Conservation (phyloP, 2,113 vertebrate species). For the Cynoglossus semilaevis region DNA sequence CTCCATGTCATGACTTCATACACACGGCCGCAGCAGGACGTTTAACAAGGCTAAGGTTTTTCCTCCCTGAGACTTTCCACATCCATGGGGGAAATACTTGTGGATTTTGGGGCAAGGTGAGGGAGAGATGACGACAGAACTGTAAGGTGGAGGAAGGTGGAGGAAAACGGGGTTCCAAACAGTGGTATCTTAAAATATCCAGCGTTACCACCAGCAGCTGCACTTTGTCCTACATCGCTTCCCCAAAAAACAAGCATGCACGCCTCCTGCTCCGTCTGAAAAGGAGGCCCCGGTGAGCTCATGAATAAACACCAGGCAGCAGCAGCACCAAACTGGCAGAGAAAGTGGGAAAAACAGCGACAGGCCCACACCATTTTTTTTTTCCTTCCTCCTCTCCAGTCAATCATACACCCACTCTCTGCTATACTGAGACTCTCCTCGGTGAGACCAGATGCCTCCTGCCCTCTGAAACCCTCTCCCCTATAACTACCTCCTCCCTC, state of each 20-base stretch:
- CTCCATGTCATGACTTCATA: slow-evolving; percentile 11
- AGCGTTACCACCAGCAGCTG: slow-evolving; percentile 50
- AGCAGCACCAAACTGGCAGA: slow-evolving; percentile 29
- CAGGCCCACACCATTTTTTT: slow-evolving; percentile 34
- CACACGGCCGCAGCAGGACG: slow-evolving; percentile 1
- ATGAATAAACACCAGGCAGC: slow-evolving; percentile 50
- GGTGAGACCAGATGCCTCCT: slow-evolving; percentile 53
- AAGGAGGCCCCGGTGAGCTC: slow-evolving; percentile 46
- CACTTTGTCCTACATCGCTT: slow-evolving; percentile 43
- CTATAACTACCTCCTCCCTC: neutral
- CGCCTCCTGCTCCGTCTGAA: slow-evolving; percentile 41
- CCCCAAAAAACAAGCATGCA: slow-evolving; percentile 38
- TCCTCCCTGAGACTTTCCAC: slow-evolving; percentile 15
- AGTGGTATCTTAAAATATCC: slow-evolving; percentile 20
- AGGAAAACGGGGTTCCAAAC: neutral
- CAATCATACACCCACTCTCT: slow-evolving; percentile 40
- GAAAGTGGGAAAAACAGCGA: slow-evolving; percentile 27
- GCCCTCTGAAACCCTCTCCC: slow-evolving; percentile 19
- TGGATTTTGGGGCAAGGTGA: slow-evolving; percentile 13
- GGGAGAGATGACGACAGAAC: neutral
- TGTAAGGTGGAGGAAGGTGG: neutral
- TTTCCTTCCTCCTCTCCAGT: slow-evolving; percentile 40
- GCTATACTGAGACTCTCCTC: slow-evolving; percentile 34
- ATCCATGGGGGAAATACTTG: slow-evolving; percentile 16
- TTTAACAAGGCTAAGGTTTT: neutral